A percentile compares a stretch with the other conserved stretches of the same genome.
phyloP scores from a whole-genome alignment of 1,140 invertebrate genomes.

The Hylaeus volcanicus region DNA sequence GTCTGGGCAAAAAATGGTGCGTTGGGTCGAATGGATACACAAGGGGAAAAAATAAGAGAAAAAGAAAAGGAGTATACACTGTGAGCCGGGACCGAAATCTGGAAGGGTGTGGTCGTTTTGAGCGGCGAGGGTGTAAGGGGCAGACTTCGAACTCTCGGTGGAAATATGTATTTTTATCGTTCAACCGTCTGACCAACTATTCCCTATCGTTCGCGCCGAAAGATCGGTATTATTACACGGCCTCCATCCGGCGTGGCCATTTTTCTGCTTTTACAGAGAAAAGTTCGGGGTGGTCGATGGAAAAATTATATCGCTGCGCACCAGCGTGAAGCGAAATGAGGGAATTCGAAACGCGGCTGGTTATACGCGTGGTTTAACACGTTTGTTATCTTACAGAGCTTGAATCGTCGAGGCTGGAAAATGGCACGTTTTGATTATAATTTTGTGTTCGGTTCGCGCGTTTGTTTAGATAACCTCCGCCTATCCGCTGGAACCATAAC shows the following conservation, averaged over 20 bases:
- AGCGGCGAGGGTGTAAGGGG: background rate
- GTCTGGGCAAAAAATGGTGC: slow-evolving; percentile 52
- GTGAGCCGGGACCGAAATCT: slow-evolving; percentile 10
- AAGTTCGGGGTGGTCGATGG: background rate
- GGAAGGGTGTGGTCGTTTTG: slow-evolving; percentile 28
- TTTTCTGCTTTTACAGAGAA: background rate
- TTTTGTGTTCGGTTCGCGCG: too few species aligned
- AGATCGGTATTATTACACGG: slow-evolving; percentile 6
- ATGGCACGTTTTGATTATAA: background rate
- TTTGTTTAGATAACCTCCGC: too few species aligned
- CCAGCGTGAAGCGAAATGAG: background rate
- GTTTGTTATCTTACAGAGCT: background rate
- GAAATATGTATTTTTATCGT: slow-evolving; percentile 34
- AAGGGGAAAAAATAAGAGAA: background rate
- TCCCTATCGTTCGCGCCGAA: slow-evolving; percentile 3
- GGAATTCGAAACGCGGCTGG: background rate
- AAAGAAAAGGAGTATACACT: background rate
- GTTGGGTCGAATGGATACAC: slow-evolving; percentile 34
- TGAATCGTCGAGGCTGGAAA: background rate
- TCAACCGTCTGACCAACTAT: slow-evolving; percentile 11
- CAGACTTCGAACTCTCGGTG: background rate
- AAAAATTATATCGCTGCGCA: background rate
- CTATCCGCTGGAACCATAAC: too few species aligned
- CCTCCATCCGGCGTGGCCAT: too few species aligned
- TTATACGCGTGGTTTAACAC: background rate